A percentile compares a stretch with the other conserved stretches of the same genome.
Evolutionary conservation across 2,113 vertebrate genomes (phyloP).

Genomic region (Planiliza haematocheilus): DNA sequence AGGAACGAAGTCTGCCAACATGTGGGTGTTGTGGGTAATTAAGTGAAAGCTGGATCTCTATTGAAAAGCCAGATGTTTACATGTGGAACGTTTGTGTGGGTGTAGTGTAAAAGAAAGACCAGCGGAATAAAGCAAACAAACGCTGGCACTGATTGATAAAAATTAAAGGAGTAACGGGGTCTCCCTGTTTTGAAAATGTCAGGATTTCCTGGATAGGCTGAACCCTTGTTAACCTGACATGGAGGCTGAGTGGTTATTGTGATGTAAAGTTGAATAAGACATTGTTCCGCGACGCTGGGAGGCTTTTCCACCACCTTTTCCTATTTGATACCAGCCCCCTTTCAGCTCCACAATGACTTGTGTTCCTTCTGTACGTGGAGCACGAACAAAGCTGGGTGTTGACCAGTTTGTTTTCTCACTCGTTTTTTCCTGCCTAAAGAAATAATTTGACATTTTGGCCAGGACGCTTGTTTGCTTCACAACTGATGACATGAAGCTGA

Average conservation of each 20-base stretch:
- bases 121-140: not conserved
- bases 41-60: not conserved
- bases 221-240: constrained; percentile 14
- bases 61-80: not conserved
- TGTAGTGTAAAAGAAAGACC: not conserved
- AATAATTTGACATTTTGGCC: not conserved
- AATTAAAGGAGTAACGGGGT: constrained; percentile 5
- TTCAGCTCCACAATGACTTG: constrained; percentile 6
- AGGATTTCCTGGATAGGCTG: constrained; percentile 66
- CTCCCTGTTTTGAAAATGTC: constrained; percentile 45
- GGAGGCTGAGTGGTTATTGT: constrained; percentile 28
- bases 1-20: not conserved
- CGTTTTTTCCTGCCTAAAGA: not conserved
- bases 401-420: constrained; percentile 14
- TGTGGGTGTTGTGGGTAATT: not conserved
- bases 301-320: constrained; percentile 50
- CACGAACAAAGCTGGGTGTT: constrained; percentile 35
- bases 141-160: not conserved
- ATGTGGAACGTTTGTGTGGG: not conserved
- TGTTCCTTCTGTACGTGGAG: constrained; percentile 30
- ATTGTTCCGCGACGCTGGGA: constrained; percentile 49
- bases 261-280: constrained; percentile 52
- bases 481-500: too few species aligned
- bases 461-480: too few species aligned
- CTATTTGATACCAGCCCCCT: constrained; percentile 18